Base-by-base conservation (phyloP, 2,888 invertebrate genomes). In the Cataglyphis altisquamis region DNA sequence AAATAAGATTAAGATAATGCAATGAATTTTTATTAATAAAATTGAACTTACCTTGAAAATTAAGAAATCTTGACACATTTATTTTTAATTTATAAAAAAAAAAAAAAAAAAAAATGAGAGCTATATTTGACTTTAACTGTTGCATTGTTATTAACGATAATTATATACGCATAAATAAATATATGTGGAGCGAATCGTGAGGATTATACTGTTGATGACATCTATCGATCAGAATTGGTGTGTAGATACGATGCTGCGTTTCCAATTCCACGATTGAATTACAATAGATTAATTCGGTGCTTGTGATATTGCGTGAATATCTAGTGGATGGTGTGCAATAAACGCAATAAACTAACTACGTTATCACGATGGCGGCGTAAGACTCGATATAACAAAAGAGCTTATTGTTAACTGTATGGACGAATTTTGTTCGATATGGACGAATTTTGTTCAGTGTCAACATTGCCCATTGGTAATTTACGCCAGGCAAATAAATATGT, bases 401-500 rank as follows among this genome's bases (percentile, higher is more conserved):
- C 10, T 29, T 39, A 9, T 39, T 39, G 8, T 39, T 45, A 9
- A 25, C 36, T n/a, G 63, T 25, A 25, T 25, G 25, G 25, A 25
- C 25, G 25, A 25, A 25, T 25, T 25, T 25, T 25, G 25, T 25
- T 82, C 82, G 62, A 80, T 67, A 75, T 74, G 72, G 75, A 21
- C 9, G 39, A 39, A 52, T 62, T 57, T 64, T 32, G 77, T 62
- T 29, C 74, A 32, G 36, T 63, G 75, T 25, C 66, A 45, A 60
- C 45, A 52, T 70, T 82, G 21, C 25, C 41, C 32, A 0, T 32
- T 32, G 32, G 32, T 68, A 87, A 87, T 87, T 87, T 83, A 84
- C 64, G 12, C 39, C 41, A 48, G 68, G 15, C 15, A 68, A n/a
- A 64, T 64, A 64, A 64, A 78, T 81, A n/a, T 32, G 67, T 83